Evolutionary conservation across 2,113 vertebrate genomes (phyloP).

Genomic region (Lamprologus sp.): DNA sequence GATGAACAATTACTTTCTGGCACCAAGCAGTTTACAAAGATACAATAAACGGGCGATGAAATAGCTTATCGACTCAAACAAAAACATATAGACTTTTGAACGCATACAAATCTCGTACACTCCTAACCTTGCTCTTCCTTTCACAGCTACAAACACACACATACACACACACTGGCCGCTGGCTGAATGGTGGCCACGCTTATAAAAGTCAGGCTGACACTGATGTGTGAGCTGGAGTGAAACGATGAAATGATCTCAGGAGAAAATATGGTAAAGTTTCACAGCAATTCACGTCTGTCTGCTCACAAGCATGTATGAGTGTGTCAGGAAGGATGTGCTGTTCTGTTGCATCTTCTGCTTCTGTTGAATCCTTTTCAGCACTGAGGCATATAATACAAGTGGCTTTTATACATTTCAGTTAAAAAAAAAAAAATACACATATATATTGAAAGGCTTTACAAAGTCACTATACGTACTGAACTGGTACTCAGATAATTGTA

Average conservation of each 20-base stretch:
- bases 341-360: slow-evolving; percentile 7
- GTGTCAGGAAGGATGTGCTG: neutral
- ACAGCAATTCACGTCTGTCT: neutral
- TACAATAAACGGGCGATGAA: neutral
- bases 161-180: neutral
- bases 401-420: neutral
- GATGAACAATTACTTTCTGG: neutral
- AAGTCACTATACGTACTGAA: neutral
- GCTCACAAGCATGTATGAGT: neutral
- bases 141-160: neutral
- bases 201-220: neutral
- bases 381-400: neutral
- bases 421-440: neutral
- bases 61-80: neutral
- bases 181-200: neutral
- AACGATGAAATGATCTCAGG: slow-evolving; percentile 37
- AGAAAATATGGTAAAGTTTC: slow-evolving; percentile 26
- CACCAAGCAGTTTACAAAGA: neutral
- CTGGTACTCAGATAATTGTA: neutral
- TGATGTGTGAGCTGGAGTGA: slow-evolving; percentile 40
- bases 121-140: neutral
- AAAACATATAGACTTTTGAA: neutral
- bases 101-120: neutral
- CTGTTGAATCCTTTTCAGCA: neutral
- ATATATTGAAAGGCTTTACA: neutral